A percentile compares a stretch with the other conserved stretches of the same genome.
These are phyloP conservation scores for Calephelis perditalis DNA, from an alignment of 2,888 invertebrate genomes.

Conservation along the genomic window DNA sequence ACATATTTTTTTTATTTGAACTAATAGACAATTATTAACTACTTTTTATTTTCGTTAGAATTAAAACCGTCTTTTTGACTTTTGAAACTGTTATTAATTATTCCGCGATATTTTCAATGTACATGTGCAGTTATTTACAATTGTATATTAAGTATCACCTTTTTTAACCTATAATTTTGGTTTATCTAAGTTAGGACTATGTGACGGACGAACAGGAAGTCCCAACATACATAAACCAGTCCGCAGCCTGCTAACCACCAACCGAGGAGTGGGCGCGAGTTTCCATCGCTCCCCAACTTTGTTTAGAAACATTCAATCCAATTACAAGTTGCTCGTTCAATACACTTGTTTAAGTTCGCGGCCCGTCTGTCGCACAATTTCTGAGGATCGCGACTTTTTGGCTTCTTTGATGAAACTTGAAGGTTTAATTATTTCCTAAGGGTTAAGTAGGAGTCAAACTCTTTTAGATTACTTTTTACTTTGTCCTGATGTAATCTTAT, in stretches of 20 bases:
- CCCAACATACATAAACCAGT: too few species aligned
- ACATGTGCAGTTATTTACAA: too few species aligned
- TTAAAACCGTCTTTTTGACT: too few species aligned
- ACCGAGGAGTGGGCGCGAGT: neutral
- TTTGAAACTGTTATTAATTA: too few species aligned
- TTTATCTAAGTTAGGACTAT: too few species aligned
- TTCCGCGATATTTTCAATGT: too few species aligned
- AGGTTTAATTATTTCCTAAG: constrained; percentile 8
- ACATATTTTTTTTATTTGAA: too few species aligned
- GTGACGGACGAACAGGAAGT: too few species aligned
- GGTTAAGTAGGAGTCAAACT: neutral
- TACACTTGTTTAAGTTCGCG: constrained; percentile 7
- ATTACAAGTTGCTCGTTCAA: constrained; percentile 4
- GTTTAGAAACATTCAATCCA: constrained; percentile 3
- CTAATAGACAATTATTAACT: too few species aligned
- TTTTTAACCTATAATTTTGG: too few species aligned
- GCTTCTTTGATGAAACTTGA: constrained; percentile 12
- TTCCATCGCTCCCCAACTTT: constrained; percentile 1
- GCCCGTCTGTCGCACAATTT: constrained; percentile 4
- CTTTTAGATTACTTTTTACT: neutral
- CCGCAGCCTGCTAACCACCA: neutral
- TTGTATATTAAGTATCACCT: too few species aligned
- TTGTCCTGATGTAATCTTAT: neutral
- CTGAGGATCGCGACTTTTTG: constrained; percentile 11
- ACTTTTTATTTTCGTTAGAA: too few species aligned